Conservation (phyloP, 2,888 invertebrate genomes). For the Stegana nigrithorax region DNA sequence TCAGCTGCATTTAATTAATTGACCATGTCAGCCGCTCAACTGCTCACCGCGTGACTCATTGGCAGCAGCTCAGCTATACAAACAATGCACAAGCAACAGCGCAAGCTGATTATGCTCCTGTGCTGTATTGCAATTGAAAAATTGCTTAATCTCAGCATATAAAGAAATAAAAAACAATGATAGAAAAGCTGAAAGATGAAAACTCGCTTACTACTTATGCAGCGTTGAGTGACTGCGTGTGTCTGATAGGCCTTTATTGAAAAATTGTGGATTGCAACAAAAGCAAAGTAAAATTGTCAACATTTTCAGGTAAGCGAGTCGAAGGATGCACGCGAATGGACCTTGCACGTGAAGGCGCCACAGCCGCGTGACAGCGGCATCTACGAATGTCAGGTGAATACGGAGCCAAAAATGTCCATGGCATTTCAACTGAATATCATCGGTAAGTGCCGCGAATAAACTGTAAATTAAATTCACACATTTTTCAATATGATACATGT, state of each 20-base stretch:
- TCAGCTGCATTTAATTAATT: background rate
- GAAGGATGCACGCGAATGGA: constrained; percentile 90
- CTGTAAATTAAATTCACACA: too few relatives aligned
- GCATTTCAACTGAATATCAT: constrained; percentile 87
- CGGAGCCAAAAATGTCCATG: constrained; percentile 89
- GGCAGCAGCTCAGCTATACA: background rate
- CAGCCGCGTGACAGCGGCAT: constrained; percentile 84
- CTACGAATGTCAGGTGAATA: constrained; percentile 74
- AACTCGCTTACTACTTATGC: too few relatives aligned
- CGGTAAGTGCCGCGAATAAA: constrained; percentile 74
- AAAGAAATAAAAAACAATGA: background rate
- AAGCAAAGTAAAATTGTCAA: background rate
- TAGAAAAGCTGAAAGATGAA: background rate
- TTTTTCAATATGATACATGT: too few relatives aligned
- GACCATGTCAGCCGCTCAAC: background rate
- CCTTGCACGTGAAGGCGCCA: constrained; percentile 87
- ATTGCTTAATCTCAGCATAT: background rate
- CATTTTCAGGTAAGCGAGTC: constrained; percentile 65
- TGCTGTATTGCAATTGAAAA: background rate
- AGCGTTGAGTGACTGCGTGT: too few relatives aligned
- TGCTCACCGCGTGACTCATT: too few relatives aligned
- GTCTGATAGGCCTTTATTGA: too few relatives aligned
- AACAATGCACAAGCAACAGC: too few relatives aligned
- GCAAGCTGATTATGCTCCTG: too few relatives aligned
- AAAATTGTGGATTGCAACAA: too few relatives aligned